Evolutionary conservation across 2,113 vertebrate species (phyloP), one percentile per base, ranked within the genome.

Genomic region (Aix galericulata): DNA sequence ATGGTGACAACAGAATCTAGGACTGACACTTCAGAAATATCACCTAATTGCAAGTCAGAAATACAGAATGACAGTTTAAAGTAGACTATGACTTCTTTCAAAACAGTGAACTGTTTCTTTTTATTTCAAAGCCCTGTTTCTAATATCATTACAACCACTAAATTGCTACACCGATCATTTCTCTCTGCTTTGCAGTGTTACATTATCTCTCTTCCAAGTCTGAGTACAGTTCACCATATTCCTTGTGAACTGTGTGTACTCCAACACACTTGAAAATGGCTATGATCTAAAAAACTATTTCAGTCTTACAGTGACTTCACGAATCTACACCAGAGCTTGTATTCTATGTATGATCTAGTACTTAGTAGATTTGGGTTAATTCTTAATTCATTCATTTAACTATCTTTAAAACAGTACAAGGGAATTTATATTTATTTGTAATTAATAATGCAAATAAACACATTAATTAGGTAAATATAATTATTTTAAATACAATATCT

Each of bases 11-110:
- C 92, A 96, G 94, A 98, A 97, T 97, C 93, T 94, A 62, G 67
- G 94, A 95, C 92, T 98, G 97, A 97, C 97, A 96, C 98, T 98
- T 98, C 97, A 96, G 97, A 98, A 98, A 98, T 97, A 97, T 52
- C 88, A 91, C 94, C 95, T 98, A 98, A 98, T 97, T 98, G 96
- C 86, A 97, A 98, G 97, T 96, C 97, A 98, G 97, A 98, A 98
- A 98, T 94, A 97, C 82, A 88, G 90, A 98, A 97, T 97, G 97
- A 97, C 98, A 98, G 95, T 96, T 98, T 97, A 97, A 98, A 98
- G 94, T 93, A 97, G 97, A 97, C 95, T 97, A 96, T 85, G 87
- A 97, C 93, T 98, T 97, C 89, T 96, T 97, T 97, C 94, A 96
- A 97, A 98, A 97, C 87, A 98, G 83, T 1, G 42, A 97, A 95